phyloP scores from a whole-genome alignment of 2,113 vertebrate genomes.

The Rhinoptilus africanus region DNA sequence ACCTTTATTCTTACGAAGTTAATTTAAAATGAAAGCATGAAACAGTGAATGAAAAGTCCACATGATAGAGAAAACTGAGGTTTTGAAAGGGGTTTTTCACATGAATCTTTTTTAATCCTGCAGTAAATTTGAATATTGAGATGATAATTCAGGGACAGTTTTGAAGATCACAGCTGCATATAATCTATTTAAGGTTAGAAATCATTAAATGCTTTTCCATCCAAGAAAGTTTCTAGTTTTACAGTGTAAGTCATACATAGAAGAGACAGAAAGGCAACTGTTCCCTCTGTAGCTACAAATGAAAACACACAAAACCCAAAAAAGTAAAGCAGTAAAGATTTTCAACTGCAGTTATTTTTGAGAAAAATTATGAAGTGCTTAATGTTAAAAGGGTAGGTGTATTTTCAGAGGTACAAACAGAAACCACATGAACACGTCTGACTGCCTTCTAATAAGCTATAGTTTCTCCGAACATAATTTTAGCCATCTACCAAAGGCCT shows the following conservation, averaged over 20 bases:
- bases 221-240: not conserved
- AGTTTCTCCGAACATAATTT: not conserved
- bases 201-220: not conserved
- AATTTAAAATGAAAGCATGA: not conserved
- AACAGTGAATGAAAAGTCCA: not conserved
- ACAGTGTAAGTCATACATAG: rapidly evolving
- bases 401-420: not conserved
- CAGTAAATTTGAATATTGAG: not conserved
- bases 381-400: rapidly evolving
- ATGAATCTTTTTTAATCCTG: not conserved
- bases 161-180: not conserved
- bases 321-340: not conserved
- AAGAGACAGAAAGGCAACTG: not conserved
- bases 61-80: not conserved
- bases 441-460: not conserved
- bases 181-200: not conserved
- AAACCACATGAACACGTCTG: not conserved
- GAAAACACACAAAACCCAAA: not conserved
- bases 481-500: not conserved
- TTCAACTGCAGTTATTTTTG: not conserved
- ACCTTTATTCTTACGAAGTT: not conserved
- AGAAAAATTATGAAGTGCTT: not conserved
- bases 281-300: not conserved
- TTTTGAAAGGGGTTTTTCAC: not conserved
- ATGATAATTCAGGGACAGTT: not conserved